phyloP scores from a whole-genome alignment of 1,140 invertebrate species.

The Lasaia peninsularis region DNA sequence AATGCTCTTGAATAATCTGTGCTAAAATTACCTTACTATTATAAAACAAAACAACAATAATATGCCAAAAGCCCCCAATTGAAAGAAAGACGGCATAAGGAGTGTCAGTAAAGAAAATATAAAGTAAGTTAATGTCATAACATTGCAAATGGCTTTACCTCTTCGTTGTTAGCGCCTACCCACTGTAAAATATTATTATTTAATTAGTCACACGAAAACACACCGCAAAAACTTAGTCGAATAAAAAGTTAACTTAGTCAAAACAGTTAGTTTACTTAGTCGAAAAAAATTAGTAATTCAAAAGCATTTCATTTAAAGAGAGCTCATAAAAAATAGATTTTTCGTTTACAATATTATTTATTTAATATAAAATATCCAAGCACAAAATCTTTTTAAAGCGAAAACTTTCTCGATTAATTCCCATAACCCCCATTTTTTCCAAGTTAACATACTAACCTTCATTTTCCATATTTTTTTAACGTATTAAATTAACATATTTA shows the following conservation, averaged over 20 bases:
- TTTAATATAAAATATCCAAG: constrained; percentile 42
- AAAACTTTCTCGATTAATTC: neutral
- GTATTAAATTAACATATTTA: too few species aligned
- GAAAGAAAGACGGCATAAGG: constrained; percentile 11
- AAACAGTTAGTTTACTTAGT: neutral
- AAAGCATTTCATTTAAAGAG: constrained; percentile 52
- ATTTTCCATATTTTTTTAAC: neutral
- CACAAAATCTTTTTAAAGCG: constrained; percentile 29
- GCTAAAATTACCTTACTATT: constrained; percentile 10
- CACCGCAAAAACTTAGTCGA: constrained; percentile 16
- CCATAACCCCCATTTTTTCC: neutral
- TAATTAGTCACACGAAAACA: constrained; percentile 68
- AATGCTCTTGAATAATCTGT: constrained; percentile 53
- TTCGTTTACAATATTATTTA: constrained; percentile 27
- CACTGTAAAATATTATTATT: constrained; percentile 78
- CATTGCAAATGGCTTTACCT: constrained; percentile 64
- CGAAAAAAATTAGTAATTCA: constrained; percentile 32
- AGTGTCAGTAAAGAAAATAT: constrained; percentile 21
- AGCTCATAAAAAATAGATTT: constrained; percentile 31
- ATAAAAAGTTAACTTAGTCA: neutral
- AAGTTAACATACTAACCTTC: neutral
- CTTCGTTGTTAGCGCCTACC: constrained; percentile 81
- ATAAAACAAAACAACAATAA: constrained; percentile 16
- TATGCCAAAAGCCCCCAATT: constrained; percentile 15
- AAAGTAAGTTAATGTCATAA: constrained; percentile 12